Percentiles rank a stretch among this genome's conserved stretches.
phyloP scores from a whole-genome alignment of 2,113 vertebrate genomes.

The Gallinago undulata region DNA sequence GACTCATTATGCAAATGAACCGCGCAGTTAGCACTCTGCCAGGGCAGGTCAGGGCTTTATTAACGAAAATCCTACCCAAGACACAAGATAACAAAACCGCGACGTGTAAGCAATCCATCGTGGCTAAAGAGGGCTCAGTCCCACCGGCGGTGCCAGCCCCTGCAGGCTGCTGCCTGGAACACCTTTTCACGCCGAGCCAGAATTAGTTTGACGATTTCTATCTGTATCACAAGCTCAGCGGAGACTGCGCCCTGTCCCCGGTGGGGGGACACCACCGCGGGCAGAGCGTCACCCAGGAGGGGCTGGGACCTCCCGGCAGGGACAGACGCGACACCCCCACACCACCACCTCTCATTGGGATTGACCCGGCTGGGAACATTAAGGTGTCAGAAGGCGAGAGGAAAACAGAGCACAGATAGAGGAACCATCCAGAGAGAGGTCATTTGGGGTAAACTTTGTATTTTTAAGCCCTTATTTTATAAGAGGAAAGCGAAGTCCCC shows the following conservation, averaged over 20 bases:
- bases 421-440: background rate
- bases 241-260: background rate
- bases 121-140: background rate
- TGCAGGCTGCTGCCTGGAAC: background rate
- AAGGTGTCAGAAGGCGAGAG: no score
- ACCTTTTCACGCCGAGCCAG: background rate
- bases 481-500: background rate
- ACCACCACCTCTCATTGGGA: fast-evolving
- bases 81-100: background rate
- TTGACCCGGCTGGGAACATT: background rate
- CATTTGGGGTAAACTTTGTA: background rate
- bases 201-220: background rate
- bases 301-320: fast-evolving
- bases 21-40: background rate
- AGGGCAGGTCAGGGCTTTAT: background rate
- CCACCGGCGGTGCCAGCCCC: background rate
- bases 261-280: background rate
- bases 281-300: background rate
- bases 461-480: background rate
- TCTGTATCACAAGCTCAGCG: background rate
- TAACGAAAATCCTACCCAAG: background rate
- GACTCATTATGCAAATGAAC: background rate
- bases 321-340: fast-evolving
- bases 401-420: background rate
- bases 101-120: background rate